These are phyloP conservation scores for Hyles lineata DNA, from an alignment of 2,888 invertebrate genomes.

Conservation along the genomic window DNA sequence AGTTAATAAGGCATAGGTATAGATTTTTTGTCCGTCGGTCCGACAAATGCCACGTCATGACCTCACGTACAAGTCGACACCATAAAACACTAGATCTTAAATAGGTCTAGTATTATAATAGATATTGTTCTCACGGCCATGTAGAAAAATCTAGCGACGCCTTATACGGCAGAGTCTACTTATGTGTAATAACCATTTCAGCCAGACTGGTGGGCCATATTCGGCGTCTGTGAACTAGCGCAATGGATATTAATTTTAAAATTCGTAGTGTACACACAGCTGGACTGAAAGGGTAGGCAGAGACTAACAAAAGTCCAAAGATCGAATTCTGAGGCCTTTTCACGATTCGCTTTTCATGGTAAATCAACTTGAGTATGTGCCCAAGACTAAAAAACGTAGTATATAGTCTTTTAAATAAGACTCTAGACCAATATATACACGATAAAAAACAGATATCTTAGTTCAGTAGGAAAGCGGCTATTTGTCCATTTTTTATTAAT, in stretches of 20 bases:
- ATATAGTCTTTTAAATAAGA: too few species aligned
- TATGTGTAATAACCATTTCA: conserved; percentile 41
- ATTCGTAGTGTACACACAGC: background rate
- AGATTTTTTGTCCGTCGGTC: conserved; percentile 17
- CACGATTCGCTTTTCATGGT: too few species aligned
- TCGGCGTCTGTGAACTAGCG: conserved; percentile 8
- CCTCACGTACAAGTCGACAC: conserved; percentile 29
- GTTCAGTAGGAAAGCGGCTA: background rate
- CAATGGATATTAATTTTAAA: conserved; percentile 12
- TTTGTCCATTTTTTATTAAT: background rate
- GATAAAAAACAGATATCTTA: too few species aligned
- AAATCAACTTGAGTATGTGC: too few species aligned
- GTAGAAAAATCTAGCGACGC: conserved; percentile 43
- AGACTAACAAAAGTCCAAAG: too few species aligned
- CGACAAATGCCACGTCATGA: background rate
- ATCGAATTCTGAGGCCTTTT: too few species aligned
- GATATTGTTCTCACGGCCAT: conserved; percentile 43
- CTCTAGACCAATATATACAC: too few species aligned
- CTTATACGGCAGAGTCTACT: conserved; percentile 63
- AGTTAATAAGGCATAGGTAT: background rate
- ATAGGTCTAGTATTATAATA: conserved; percentile 41
- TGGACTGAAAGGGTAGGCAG: too few species aligned
- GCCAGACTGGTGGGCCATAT: conserved; percentile 33
- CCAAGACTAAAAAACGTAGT: too few species aligned
- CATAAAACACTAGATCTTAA: conserved; percentile 33